Percentiles rank a stretch among this genome's conserved stretches.
phyloP scores from a whole-genome alignment of 2,888 invertebrate genomes.

The Cylloceria caligata region DNA sequence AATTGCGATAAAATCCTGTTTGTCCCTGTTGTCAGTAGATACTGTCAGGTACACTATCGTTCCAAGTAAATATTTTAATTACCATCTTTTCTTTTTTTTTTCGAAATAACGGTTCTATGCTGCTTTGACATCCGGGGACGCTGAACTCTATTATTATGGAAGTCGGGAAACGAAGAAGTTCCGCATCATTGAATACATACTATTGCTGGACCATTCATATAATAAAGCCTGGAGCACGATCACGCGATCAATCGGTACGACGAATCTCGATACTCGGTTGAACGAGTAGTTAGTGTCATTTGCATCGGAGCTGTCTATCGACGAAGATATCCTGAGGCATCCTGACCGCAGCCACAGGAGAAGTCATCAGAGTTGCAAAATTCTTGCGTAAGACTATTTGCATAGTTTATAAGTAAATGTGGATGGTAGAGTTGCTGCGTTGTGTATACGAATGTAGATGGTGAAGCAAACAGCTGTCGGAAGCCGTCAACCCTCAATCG shows the following conservation, averaged over 20 bases:
- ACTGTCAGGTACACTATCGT: too few species aligned
- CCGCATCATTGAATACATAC: constrained; percentile 20
- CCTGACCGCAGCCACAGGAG: constrained; percentile 24
- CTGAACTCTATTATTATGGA: constrained; percentile 33
- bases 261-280: constrained; percentile 22
- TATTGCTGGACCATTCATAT: constrained; percentile 12
- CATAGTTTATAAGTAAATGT: constrained; percentile 24
- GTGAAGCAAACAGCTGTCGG: constrained; percentile 27
- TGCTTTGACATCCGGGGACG: constrained; percentile 10
- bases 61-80: too few species aligned
- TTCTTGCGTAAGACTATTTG: constrained; percentile 28
- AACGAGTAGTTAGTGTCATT: constrained; percentile 48
- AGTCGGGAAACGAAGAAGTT: constrained; percentile 30
- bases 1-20: too few species aligned
- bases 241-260: constrained; percentile 51
- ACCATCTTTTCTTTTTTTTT: constrained; percentile 3
- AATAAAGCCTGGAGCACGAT: constrained; percentile 25
- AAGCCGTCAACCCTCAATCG: constrained; percentile 36
- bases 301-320: constrained; percentile 31
- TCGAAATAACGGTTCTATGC: not conserved
- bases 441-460: not conserved
- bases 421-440: not conserved
- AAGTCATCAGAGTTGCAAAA: constrained; percentile 38
- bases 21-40: too few species aligned
- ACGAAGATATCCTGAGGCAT: constrained; percentile 26